Base-by-base conservation (phyloP, 1,140 invertebrate genomes). In the Magallana ariakensis region DNA sequence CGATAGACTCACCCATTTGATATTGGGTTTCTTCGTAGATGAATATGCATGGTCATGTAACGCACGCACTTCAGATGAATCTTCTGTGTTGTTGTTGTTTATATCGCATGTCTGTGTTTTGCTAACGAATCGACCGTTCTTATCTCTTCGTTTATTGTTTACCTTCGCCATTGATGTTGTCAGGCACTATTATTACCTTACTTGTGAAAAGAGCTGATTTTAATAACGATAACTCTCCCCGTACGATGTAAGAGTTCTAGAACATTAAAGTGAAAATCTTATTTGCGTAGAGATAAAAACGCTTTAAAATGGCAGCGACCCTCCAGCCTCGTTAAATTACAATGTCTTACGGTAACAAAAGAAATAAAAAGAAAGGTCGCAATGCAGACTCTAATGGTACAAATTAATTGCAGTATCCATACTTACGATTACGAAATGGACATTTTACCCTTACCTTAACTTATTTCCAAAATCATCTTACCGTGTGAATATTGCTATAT, bases 111-210 rank as follows among this genome's bases (percentile, higher is more conserved):
- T 19, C 58, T 62, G 58, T 62, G 16, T 62, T 62, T 62, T 7
- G 16, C 15, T 16, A 2, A 62, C 19, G 19, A 62, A 62, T 62
- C 58, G 58, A 16, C 58, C 58, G 15, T 62, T 62, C 58, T 62
- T 62, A 15, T 62, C 58, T 62, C 58, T 62, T n/a, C 58, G 58
- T 62, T 62, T 62, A 62, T n/a, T 62, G 13, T 62, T 62, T 62
- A 62, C 15, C 58, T 62, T 62, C 58, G 7, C 58, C n/a, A 62
- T 62, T 62, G 58, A 7, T 62, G 16, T 62, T 62, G 58, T 62
- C 19, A 62, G 4, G 58, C 16, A n/a, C 58, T 62, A n/a, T 62
- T 19, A 62, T 62, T 62, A 62, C 58, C 58, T 62, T 19, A 62
- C 58, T 62, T 62, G 58, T 19, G 19, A n/a, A 8, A 62, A 62